Evolutionary conservation across 2,888 invertebrate species (phyloP).

Genomic region (Shargacucullia verbasci): DNA sequence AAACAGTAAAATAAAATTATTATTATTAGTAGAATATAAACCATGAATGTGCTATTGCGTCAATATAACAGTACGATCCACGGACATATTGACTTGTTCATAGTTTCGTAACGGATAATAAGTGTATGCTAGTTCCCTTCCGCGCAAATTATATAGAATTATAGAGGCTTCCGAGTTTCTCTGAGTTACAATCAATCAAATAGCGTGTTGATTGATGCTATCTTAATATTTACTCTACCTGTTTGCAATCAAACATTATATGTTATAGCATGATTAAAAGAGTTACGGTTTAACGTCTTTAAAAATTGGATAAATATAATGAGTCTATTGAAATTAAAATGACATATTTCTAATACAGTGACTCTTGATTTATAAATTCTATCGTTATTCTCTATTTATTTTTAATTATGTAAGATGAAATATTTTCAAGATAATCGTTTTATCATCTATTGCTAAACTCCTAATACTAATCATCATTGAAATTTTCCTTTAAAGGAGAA

Average conservation of each 20-base stretch:
- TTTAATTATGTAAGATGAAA: too few species aligned
- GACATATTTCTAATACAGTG: background rate
- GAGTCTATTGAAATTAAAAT: background rate
- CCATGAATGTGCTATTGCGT: background rate
- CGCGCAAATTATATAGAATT: conserved; percentile 45
- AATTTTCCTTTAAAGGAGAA: too few species aligned
- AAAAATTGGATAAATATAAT: conserved; percentile 1
- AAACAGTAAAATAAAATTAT: too few species aligned
- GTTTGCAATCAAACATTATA: conserved; percentile 10
- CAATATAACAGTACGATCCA: conserved; percentile 2
- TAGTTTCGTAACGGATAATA: conserved; percentile 24
- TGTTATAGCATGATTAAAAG: background rate
- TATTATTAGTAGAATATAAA: background rate
- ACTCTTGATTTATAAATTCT: background rate
- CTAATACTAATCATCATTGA: too few species aligned
- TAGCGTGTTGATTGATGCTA: conserved; percentile 38
- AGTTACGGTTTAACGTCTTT: conserved; percentile 4
- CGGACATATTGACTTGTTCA: conserved; percentile 8
- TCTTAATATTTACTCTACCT: conserved; percentile 18
- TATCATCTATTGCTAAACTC: too few species aligned
- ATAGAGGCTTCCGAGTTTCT: conserved; percentile 51
- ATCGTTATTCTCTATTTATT: too few species aligned
- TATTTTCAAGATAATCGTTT: too few species aligned
- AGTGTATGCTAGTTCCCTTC: conserved; percentile 22
- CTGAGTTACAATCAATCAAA: conserved; percentile 39